Conservation (phyloP, 2,113 vertebrate genomes). For the Myiagra hebetior region DNA sequence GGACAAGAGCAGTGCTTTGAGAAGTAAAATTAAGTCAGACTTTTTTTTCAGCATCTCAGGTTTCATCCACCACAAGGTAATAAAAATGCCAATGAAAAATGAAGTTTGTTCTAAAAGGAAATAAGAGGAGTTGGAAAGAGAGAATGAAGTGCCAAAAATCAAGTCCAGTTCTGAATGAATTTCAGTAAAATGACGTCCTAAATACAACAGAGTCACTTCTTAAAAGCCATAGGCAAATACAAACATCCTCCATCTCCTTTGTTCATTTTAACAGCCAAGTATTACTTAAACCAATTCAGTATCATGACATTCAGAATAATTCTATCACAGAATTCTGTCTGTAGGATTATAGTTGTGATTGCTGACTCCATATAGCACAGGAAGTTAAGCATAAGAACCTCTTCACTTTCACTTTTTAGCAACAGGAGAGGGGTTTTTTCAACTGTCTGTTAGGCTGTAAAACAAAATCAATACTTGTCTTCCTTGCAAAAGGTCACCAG, state of each 20-base stretch:
- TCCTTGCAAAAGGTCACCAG: not conserved
- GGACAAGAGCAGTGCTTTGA: conserved; percentile 89
- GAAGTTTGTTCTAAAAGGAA: conserved; percentile 82
- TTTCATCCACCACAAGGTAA: conserved; percentile 75
- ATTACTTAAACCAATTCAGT: not conserved
- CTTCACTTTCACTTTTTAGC: not conserved
- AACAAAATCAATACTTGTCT: not conserved
- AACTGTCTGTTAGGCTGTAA: not conserved
- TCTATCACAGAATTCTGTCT: not conserved
- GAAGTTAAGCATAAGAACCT: not conserved
- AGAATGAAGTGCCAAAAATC: not conserved
- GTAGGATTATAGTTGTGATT: not conserved
- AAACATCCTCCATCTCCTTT: not conserved
- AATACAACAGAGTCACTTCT: not conserved
- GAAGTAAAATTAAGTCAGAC: conserved; percentile 73
- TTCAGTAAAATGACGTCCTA: not conserved
- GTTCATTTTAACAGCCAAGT: not conserved
- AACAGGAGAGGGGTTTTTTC: not conserved
- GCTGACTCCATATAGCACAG: not conserved
- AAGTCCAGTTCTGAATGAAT: not conserved
- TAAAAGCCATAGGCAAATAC: not conserved
- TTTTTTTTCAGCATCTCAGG: conserved; percentile 40
- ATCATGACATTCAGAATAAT: not conserved
- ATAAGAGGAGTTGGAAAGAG: not conserved
- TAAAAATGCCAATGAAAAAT: conserved; percentile 83